Conservation (phyloP, 2,888 invertebrate species). For the Agrypnus murinus region DNA sequence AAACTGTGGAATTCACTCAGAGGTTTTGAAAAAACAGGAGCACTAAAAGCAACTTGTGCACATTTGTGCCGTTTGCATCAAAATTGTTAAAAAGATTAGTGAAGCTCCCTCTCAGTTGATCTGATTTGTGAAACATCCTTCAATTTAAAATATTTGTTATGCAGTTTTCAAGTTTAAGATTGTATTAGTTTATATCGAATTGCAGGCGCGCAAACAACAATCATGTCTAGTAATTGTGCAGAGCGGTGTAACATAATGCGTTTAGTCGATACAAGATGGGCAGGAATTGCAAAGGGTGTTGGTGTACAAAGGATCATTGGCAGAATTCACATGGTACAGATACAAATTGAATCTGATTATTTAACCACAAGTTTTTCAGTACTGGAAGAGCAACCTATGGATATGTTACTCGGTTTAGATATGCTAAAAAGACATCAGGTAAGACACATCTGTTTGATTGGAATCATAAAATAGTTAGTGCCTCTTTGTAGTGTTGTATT, state of each 20-base stretch:
- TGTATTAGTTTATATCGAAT: constrained; percentile 29
- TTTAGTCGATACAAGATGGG: constrained; percentile 93
- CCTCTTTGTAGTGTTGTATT: constrained; percentile 83
- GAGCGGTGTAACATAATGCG: constrained; percentile 95
- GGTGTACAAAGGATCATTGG: constrained; percentile 97
- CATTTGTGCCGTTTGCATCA: too few relatives aligned
- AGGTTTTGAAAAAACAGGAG: too few relatives aligned
- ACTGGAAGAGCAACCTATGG: constrained; percentile 97
- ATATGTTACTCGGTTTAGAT: constrained; percentile 97
- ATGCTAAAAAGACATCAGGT: constrained; percentile 98
- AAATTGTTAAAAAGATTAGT: too few relatives aligned
- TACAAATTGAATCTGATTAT: constrained; percentile 95
- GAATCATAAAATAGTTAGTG: background rate
- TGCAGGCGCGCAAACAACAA: constrained; percentile 92
- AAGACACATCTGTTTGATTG: constrained; percentile 18
- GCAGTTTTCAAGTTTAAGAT: background rate
- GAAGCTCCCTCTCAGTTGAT: too few relatives aligned
- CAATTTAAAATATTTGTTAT: background rate
- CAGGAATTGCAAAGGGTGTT: constrained; percentile 97
- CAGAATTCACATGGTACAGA: constrained; percentile 96
- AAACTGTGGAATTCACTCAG: too few relatives aligned
- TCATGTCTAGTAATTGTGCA: constrained; percentile 97
- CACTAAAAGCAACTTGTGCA: too few relatives aligned
- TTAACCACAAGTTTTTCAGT: constrained; percentile 97
- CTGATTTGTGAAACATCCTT: too few relatives aligned